Percentiles rank a stretch among this genome's conserved stretches.
Evolutionary conservation across 2,888 invertebrate species (phyloP).

Genomic region (Lamellibrachia satsuma): DNA sequence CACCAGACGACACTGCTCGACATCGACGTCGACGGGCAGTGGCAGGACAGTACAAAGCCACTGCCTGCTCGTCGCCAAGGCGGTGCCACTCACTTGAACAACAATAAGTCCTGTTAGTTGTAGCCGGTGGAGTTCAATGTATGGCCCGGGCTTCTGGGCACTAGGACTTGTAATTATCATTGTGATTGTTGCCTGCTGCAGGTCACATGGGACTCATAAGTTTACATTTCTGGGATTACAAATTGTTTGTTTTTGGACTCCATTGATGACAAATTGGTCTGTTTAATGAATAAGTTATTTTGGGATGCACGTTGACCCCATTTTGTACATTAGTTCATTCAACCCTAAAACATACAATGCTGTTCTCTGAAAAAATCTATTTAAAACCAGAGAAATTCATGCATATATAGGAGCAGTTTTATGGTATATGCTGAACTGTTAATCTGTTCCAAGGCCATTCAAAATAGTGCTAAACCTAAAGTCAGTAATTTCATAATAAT

Average conservation of each 20-base stretch:
- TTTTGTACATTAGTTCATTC: not conserved
- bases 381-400: not conserved
- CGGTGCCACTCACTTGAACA: not conserved
- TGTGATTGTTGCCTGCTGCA: not conserved
- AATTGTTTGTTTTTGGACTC: not conserved
- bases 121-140: not conserved
- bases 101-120: not conserved
- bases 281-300: not conserved
- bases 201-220: not conserved
- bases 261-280: not conserved
- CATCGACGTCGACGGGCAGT: slow-evolving; percentile 64
- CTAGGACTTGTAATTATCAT: not conserved
- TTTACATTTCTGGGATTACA: not conserved
- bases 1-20: slow-evolving; percentile 62
- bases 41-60: slow-evolving; percentile 58
- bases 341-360: not conserved
- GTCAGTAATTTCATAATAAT: not conserved
- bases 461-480: not conserved
- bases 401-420: not conserved
- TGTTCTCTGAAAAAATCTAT: not conserved
- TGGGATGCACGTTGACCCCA: not conserved
- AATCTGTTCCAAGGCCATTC: not conserved
- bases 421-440: not conserved
- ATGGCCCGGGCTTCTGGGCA: not conserved
- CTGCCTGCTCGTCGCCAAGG: slow-evolving; percentile 39